Conservation (phyloP, 2,113 vertebrate species). For the Dasyornis broadbenti region DNA sequence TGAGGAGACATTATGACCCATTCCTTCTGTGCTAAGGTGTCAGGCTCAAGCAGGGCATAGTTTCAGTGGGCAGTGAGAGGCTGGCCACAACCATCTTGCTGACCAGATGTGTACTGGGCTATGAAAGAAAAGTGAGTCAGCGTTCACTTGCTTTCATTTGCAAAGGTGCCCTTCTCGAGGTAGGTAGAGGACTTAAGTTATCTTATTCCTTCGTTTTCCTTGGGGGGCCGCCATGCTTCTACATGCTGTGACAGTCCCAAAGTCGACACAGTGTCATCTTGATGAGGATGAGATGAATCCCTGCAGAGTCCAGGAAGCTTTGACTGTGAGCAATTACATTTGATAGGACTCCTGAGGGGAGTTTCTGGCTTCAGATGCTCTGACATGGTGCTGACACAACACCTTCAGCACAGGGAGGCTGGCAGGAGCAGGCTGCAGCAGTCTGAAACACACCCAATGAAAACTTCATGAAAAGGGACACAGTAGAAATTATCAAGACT, state of each 20-base stretch:
- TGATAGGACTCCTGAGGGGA: slow-evolving; percentile 17
- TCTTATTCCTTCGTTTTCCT: neutral
- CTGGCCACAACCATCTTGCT: neutral
- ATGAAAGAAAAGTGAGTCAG: neutral
- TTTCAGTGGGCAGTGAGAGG: neutral
- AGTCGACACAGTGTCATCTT: slow-evolving; percentile 17
- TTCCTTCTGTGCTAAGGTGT: neutral
- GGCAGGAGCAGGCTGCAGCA: neutral
- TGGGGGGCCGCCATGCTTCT: neutral
- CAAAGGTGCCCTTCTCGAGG: neutral
- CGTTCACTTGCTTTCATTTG: neutral
- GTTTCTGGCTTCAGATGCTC: neutral
- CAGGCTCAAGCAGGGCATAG: neutral
- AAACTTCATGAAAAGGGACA: neutral
- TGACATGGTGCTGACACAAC: neutral
- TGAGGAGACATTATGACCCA: neutral
- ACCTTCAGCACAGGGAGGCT: neutral
- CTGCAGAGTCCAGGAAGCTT: slow-evolving; percentile 13
- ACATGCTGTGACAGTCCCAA: neutral
- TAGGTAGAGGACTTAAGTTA: neutral
- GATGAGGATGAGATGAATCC: slow-evolving; percentile 19
- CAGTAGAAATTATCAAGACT: neutral
- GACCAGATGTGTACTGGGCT: neutral
- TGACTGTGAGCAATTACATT: neutral
- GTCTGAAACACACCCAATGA: neutral